Base-by-base conservation (phyloP, 2,113 vertebrate species). In the Nipponia nippon region DNA sequence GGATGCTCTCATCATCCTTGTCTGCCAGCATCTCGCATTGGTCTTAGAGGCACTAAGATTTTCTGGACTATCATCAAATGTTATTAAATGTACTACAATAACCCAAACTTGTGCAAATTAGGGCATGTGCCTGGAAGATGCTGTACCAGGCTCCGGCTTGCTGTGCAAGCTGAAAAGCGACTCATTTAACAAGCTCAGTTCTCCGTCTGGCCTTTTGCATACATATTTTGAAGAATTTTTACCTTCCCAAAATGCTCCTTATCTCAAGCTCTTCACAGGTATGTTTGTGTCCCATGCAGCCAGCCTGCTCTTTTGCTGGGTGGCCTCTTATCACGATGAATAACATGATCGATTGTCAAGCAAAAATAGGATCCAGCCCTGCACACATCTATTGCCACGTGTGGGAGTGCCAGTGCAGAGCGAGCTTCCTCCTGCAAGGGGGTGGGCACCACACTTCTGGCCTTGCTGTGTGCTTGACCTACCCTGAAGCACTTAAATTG, bases 381-480 rank as follows among this genome's bases (percentile, higher is more conserved):
- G 50, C 36, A 46, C 13, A 16, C 21, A 19, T 56, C 36, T 22
- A 32, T 21, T 11, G 22, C 40, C 26, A 8, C 0, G 1, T 27
- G 32, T 44, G 6, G 26, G 50, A 71, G 8, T 25, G 27, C 6
- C 21, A 9, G 26, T 26, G 7, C 62, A 38, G 30, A 65, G 29
- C 0, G 0, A 52, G 29, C 3, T 16, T 34, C n/a, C 10, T 58
- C 38, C 92, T 76, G 56, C 44, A 18, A 46, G 23, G 9, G 25
- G 4, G 13, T 40, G 38, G 30, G 19, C 42, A 55, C 38, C 69
- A 26, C 4, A 3, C 10, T 49, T 46, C 82, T 87, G 38, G 22
- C 58, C 22, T 73, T 10, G 2, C 22, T 1, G 3, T 0, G 1
- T 46, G 34, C 40, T 34, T 63, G 19, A 42, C 38, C n/a, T 32